Evolutionary conservation across 2,113 vertebrate genomes (phyloP), one percentile per base, ranked within the genome.

Genomic region (Pipa parva): DNA sequence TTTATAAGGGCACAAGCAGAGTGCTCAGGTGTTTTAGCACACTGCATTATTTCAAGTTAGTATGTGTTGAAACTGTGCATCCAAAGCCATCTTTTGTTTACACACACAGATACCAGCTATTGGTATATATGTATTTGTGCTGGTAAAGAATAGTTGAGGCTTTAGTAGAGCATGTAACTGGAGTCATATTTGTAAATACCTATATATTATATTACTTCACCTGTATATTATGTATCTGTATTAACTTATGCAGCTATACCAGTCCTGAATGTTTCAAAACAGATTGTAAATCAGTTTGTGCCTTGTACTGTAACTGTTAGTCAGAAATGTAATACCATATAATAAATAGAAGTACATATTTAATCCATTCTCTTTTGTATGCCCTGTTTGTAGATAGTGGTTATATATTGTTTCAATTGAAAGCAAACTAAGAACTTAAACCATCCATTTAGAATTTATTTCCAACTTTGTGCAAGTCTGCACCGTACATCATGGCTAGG

Each of bases 301-400:
- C 78, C 81, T 85, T 84, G 76, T 81, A 75, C 74, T 78, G 78
- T 88, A 83, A 80, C 72, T 79, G 63, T 81, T 75, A 78, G 75
- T 79, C 83, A 78, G 76, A 85, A 83, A 78, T 81, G 79, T 79
- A 80, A 77, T 75, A 82, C 73, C 72, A 77, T 48, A 76, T 80
- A 73, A 78, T 57, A 73, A 28, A 70, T 17, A 72, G 58, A 49
- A 0, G 1, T 67, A 66, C 65, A 59, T 39, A 42, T 42, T n/a
- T 42, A 42, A 42, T 57, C 39, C 21, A 50, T 56, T 18, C 31
- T 77, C 45, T 72, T 60, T 20, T 17, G 20, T 1, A 39, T 0
- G 18, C 12, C 21, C 29, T 24, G 17, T 26, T 33, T 49, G 27
- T 48, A 22, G 20, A 59, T 18, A 60, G 62, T 1, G 17, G 29